phyloP scores from a whole-genome alignment of 2,888 invertebrate genomes.

The Anarsia innoxiella region DNA sequence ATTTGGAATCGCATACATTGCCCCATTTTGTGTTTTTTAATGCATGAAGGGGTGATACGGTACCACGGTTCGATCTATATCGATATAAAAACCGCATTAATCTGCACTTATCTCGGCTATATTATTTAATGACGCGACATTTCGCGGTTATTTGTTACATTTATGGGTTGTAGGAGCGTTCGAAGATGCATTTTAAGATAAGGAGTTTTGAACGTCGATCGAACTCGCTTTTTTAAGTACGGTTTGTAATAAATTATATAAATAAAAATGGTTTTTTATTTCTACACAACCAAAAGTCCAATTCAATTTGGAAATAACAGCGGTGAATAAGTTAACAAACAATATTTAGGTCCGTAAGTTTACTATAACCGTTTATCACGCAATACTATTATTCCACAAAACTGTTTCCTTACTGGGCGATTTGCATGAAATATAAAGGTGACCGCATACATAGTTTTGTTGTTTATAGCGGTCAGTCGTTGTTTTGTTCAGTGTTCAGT shows the following conservation, averaged over 20 bases:
- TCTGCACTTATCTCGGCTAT: conserved; percentile 67
- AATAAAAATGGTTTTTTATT: too few relatives aligned
- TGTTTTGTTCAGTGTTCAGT: conserved; percentile 35
- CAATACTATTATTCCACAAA: conserved; percentile 43
- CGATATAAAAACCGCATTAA: conserved; percentile 70
- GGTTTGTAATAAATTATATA: too few relatives aligned
- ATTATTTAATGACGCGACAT: conserved; percentile 71
- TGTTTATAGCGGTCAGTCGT: conserved; percentile 70
- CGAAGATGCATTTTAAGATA: conserved; percentile 57
- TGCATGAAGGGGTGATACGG: conserved; percentile 50
- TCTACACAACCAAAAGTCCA: too few relatives aligned
- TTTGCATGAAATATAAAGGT: conserved; percentile 75
- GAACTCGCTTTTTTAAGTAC: too few relatives aligned
- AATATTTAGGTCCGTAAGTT: conserved; percentile 6
- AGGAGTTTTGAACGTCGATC: too few relatives aligned
- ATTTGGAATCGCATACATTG: conserved; percentile 57
- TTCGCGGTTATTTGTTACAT: conserved; percentile 71
- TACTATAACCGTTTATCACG: conserved; percentile 38
- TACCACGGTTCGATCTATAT: conserved; percentile 45
- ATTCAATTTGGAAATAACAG: too few relatives aligned
- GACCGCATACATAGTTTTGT: conserved; percentile 66
- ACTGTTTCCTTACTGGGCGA: conserved; percentile 39
- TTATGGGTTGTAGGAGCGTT: conserved; percentile 51
- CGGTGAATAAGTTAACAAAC: conserved; percentile 9
- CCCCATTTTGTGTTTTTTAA: conserved; percentile 49